Percentiles rank a stretch among this genome's conserved stretches.
phyloP scores from a whole-genome alignment of 2,888 invertebrate genomes.

The Physocephala rufipes region DNA sequence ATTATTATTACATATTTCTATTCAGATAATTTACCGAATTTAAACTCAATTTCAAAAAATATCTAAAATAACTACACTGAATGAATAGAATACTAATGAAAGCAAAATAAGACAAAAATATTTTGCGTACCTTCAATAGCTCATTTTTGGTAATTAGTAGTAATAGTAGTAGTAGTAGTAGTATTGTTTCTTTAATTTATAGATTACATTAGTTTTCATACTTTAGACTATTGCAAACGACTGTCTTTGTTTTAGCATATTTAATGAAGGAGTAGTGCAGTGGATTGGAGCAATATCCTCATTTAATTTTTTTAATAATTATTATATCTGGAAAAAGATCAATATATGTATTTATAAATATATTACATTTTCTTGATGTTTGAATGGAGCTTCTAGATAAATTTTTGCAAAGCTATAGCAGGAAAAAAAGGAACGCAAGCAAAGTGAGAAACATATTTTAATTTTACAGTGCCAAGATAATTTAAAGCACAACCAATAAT shows the following conservation, averaged over 20 bases:
- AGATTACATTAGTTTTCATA: constrained; percentile 24
- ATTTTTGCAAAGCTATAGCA: not conserved
- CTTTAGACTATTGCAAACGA: constrained; percentile 36
- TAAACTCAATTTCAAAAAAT: no score
- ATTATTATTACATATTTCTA: no score
- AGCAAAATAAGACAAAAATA: constrained; percentile 15
- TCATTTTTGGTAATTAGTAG: constrained; percentile 34
- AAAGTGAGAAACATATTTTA: constrained; percentile 11
- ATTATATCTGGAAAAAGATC: constrained; percentile 62
- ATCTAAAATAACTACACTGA: no score
- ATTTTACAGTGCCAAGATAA: no score
- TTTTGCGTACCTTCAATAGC: constrained; percentile 36
- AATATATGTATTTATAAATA: constrained; percentile 54
- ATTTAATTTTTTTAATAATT: constrained; percentile 55
- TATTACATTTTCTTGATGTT: not conserved
- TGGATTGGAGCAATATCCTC: constrained; percentile 41
- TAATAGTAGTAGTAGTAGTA: no score
- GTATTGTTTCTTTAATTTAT: constrained; percentile 20
- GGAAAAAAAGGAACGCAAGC: constrained; percentile 1
- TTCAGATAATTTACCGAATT: no score
- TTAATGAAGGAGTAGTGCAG: constrained; percentile 36
- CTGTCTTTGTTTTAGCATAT: constrained; percentile 39
- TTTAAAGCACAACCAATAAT: no score
- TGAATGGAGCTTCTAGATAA: not conserved
- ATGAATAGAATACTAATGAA: not conserved